Conservation (phyloP, 2,888 invertebrate species). For the Eledona agricola region DNA sequence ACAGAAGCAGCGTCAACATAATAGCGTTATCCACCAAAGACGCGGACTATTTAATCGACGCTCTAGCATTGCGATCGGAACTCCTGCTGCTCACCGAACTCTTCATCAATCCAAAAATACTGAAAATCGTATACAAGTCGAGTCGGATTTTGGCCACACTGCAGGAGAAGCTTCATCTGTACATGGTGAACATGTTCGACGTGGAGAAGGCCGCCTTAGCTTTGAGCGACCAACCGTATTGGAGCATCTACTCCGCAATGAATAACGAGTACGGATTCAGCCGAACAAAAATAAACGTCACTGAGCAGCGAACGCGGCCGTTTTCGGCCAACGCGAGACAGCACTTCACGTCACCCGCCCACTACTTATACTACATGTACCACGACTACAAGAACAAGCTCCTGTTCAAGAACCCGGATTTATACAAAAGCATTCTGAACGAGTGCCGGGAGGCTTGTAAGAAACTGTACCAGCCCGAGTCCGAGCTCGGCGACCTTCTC, state of each 20-base stretch:
- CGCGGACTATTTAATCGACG: constrained; percentile 9
- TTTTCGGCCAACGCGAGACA: too few species aligned
- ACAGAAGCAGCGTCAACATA: neutral
- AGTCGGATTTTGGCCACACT: neutral
- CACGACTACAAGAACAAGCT: constrained; percentile 15
- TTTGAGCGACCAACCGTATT: neutral
- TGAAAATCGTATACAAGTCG: constrained; percentile 11
- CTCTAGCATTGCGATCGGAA: constrained; percentile 3
- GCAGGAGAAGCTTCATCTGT: constrained; percentile 10
- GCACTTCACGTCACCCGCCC: too few species aligned
- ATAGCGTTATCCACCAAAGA: constrained; percentile 12
- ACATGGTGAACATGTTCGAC: constrained; percentile 19
- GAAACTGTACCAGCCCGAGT: neutral
- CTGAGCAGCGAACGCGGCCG: too few species aligned
- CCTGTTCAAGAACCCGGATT: neutral
- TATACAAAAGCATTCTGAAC: constrained; percentile 3
- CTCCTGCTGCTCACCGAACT: constrained; percentile 20
- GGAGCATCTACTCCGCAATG: neutral
- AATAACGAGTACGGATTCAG: too few species aligned
- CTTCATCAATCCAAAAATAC: constrained; percentile 22
- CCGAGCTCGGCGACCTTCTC: neutral
- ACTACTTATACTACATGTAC: too few species aligned
- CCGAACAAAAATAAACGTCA: too few species aligned
- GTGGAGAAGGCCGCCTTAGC: constrained; percentile 1
- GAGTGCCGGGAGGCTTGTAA: constrained; percentile 5